Conservation (phyloP, 2,113 vertebrate genomes). For the Prionailurus bengalensis region DNA sequence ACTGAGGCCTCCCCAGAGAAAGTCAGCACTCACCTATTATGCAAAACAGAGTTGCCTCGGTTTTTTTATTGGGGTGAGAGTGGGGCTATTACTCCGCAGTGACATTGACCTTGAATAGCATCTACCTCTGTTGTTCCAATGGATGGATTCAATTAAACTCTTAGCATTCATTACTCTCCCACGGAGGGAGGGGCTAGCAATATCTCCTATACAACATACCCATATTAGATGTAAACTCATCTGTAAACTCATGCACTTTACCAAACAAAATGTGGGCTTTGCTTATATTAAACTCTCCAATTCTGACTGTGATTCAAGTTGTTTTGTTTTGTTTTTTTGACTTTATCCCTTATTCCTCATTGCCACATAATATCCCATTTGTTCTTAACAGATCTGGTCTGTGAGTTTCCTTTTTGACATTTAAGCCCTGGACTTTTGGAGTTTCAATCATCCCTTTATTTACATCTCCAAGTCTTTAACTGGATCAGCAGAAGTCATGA, state of each 20-base stretch:
- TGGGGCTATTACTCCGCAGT: background rate
- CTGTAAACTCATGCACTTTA: background rate
- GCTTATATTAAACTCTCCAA: background rate
- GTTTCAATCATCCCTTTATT: conserved; percentile 59
- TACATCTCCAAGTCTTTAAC: conserved; percentile 41
- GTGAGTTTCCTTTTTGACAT: conserved; percentile 56
- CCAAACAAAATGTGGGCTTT: conserved; percentile 29
- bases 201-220: background rate
- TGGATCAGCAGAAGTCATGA: conserved; percentile 35
- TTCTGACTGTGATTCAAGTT: background rate
- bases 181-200: background rate
- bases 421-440: conserved; percentile 37
- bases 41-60: background rate
- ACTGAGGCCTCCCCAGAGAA: background rate
- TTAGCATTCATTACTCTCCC: background rate
- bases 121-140: background rate
- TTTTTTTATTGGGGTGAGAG: background rate
- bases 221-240: background rate
- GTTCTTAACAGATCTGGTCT: background rate
- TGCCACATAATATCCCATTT: conserved; percentile 31
- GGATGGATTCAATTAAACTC: conserved; percentile 3
- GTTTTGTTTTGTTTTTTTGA: background rate
- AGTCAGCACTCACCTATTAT: background rate
- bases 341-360: background rate
- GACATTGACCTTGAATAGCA: conserved; percentile 29